Base-by-base conservation (phyloP, 2,113 vertebrate genomes). In the Platycercus adscitus region DNA sequence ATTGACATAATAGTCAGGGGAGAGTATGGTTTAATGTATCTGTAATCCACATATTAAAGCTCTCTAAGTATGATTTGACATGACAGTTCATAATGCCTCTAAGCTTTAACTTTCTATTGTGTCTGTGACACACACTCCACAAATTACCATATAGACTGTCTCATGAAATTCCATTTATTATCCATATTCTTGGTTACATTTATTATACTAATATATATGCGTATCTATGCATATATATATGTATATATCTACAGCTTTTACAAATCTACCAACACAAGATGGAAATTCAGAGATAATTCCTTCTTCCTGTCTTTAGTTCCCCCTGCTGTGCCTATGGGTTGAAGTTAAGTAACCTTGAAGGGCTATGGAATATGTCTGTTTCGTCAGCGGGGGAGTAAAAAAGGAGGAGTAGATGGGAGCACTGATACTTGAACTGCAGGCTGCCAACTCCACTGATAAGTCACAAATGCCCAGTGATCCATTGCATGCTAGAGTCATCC, bases 41-140 rank as follows among this genome's bases (percentile, higher is more conserved):
- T 92, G 89, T 97, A 96, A 97, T 96, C 75, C 96, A 94, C 86
- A 92, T 70, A 95, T 98, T 97, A 96, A 88, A 93, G 92, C 96
- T 94, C 70, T 92, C 77, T 96, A 97, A 94, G 58, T 96, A 76
- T 91, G 89, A 97, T 96, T 97, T 95, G 91, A 94, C 95, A 94
- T 91, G 87, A 94, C 86, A 96, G 82, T 78, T 82, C 41, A 91
- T 94, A 97, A 97, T 44, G 87, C 89, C 33, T 87, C 79, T 96
- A 96, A 97, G 93, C 49, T 94, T 96, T 96, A 96, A 86, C 95
- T 93, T 94, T 89, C 77, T 88, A 73, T 97, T 97, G 35, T 96
- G 80, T 83, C 19, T 95, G 86, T 94, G 89, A 94, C 63, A 88
- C 44, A 84, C 66, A 93, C 82, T 79, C 90, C 81, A 80, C 88